Base-by-base conservation (phyloP, 2,888 invertebrate species). In the Rhyacophila evoluta region DNA sequence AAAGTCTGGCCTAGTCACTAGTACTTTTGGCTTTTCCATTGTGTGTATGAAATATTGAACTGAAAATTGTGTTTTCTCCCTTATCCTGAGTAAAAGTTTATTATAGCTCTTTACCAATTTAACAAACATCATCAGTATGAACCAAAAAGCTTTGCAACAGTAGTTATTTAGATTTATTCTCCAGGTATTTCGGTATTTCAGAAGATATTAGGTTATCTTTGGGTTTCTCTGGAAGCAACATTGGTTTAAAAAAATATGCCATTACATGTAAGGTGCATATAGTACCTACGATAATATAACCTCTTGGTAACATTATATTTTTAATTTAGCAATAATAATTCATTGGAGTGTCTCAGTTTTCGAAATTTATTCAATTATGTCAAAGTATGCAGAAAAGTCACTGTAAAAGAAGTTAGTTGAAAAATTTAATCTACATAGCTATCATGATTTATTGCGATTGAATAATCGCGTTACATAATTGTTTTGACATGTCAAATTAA, bases 1-100 rank as follows among this genome's bases (percentile, higher is more conserved):
- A 81, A 93, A 89, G 85, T 92, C 90, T 0, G 90, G 86, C 39
- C 93, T 89, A 8, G 93, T 93, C 11, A 94, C 86, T 81, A 92
- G 90, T 69, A 94, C 90, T 85, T 88, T 90, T 1, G 91, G 90
- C 84, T 87, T 86, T 19, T 77, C 2, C 84, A 79, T 87, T 86
- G 11, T 75, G 33, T 72, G 29, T 39, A 55, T 8, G 1, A 0
- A 55, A 19, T 55, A 19, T 19, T 1, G 19, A 8, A 10, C 10
- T 10, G 1, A 19, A 10, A 19, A 55, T 55, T 55, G 15, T 15
- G 19, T 19, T 55, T 15, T 55, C 19, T 12, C 19, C 19, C 10
- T 55, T 1, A 55, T 55, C 19, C 19, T 8, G 10, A 19, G 19
- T 6, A 6, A 19, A 19, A 55, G 10, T 8, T 55, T 25, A 19